Base-by-base conservation (phyloP, 2,797 vertebrate species). In the Microhierax caerulescens region DNA sequence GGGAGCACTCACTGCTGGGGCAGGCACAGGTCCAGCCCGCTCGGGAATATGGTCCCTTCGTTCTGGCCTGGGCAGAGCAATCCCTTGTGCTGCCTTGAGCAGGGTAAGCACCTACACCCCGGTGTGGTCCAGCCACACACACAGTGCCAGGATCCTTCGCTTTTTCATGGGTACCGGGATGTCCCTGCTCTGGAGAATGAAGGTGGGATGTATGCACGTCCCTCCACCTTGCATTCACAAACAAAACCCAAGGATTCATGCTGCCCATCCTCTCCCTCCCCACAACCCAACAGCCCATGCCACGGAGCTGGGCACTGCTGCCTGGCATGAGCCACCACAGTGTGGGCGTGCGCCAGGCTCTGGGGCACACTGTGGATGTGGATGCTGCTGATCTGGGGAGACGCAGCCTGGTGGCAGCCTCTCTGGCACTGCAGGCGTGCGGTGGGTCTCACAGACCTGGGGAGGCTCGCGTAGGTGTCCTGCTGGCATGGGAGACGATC, bases 401-500 rank as follows among this genome's bases (percentile, higher is more conserved):
- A 95, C 7, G 0, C 27, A 48, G 63, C 80, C 68, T 16, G 2
- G 50, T 7, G 5, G 72, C 50, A 84, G 73, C 39, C 34, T 85
- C 16, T 30, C 27, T 25, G 48, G 88, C 56, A 56, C 76, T 41
- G 61, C 8, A 2, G 84, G 53, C 50, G 11, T 5, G 8, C 72
- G 30, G 78, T 0, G 2, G 10, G 39, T 48, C 41, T 73, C 2
- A 5, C 51, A 76, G 92, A 92, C 57, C 37, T 79, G 53, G 30
- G 56, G 57, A 95, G 41, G 37, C 19, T 72, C 81, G 91, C 1
- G 82, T 95, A 82, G 97, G 96, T 96, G 94, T 94, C 60, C 63
- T 51, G 6, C 53, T 95, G 94, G 74, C 84, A 82, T 0, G 0
- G 43, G 36, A 73, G 15, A 43, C 22, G 54, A 69, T 75, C 67